These are phyloP conservation scores for Anguilla anguilla DNA, from an alignment of 2,797 vertebrate species.

Conservation along the genomic window DNA sequence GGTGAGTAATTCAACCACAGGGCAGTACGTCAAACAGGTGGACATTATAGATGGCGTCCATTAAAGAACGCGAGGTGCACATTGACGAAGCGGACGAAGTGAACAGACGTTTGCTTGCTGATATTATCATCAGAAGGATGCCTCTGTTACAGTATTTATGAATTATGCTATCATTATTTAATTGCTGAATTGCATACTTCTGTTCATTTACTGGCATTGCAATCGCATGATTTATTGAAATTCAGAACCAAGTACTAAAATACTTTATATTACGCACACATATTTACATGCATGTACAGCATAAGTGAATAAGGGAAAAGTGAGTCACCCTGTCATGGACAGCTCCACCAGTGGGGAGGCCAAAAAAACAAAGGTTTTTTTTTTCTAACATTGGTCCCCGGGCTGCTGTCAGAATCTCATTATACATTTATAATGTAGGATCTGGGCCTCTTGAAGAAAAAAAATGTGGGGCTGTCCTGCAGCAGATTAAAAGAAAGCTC, in stretches of 20 bases:
- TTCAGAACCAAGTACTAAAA: neutral
- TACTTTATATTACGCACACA: neutral
- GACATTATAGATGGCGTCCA: neutral
- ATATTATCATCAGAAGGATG: neutral
- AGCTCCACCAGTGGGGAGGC: no score
- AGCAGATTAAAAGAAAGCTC: no score
- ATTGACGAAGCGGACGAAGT: neutral
- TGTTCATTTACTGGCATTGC: neutral
- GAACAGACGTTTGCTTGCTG: neutral
- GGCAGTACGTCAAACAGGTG: neutral
- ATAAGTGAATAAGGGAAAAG: no score
- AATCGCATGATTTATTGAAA: neutral
- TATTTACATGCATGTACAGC: no score
- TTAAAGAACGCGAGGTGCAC: neutral
- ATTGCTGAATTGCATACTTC: neutral
- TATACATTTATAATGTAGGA: no score
- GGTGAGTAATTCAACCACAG: slow-evolving; percentile 67
- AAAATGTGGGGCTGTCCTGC: no score
- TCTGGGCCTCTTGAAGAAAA: no score
- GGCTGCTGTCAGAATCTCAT: no score
- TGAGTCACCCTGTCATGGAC: no score
- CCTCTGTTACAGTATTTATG: neutral
- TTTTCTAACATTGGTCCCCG: no score
- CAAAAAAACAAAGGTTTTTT: no score
- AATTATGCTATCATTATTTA: neutral